Percentiles rank a stretch among this genome's conserved stretches.
phyloP scores from a whole-genome alignment of 2,113 vertebrate genomes.

The Ptilonorhynchus violaceus region DNA sequence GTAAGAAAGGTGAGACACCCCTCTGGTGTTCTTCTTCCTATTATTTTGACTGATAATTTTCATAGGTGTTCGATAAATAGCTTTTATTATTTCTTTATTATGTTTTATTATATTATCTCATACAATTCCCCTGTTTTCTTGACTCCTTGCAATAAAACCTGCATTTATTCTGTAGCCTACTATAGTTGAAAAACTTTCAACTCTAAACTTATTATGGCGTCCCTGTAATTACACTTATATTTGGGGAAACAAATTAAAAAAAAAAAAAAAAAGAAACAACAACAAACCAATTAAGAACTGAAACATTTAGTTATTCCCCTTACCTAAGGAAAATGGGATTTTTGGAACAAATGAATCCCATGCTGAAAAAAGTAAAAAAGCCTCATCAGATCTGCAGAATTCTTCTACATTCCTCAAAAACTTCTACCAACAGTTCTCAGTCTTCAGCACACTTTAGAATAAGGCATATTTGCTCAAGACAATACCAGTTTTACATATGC shows the following conservation, averaged over 20 bases:
- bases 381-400: not conserved
- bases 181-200: not conserved
- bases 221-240: not conserved
- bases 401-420: not conserved
- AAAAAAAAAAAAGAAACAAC: not conserved
- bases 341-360: not conserved
- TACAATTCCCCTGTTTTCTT: not conserved
- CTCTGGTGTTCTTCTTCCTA: not conserved
- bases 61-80: not conserved
- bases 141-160: not conserved
- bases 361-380: not conserved
- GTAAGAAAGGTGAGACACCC: rapidly evolving
- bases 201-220: not conserved
- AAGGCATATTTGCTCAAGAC: not conserved
- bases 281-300: not conserved
- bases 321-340: not conserved
- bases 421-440: not conserved
- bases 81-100: not conserved
- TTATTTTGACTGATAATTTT: not conserved
- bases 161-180: not conserved
- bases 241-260: not conserved
- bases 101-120: not conserved
- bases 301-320: not conserved
- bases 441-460: not conserved
- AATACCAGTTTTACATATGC: not conserved